These are phyloP conservation scores for Xanthia togata DNA, from an alignment of 2,888 invertebrate species.

Conservation along the genomic window DNA sequence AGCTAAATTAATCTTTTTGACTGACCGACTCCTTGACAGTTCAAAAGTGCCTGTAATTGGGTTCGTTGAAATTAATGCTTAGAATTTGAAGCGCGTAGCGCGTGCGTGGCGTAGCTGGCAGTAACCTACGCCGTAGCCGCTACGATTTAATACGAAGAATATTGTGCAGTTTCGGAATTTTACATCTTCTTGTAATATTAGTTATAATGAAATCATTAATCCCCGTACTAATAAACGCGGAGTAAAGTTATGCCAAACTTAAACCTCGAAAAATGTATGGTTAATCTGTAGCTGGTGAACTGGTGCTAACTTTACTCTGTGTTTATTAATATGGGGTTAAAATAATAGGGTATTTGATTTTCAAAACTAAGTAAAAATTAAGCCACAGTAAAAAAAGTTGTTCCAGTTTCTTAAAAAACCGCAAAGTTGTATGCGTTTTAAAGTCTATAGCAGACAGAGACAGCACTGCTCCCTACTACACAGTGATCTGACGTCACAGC, in stretches of 20 bases:
- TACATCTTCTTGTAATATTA: neutral
- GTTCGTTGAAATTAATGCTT: neutral
- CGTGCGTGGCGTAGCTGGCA: neutral
- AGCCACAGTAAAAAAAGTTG: neutral
- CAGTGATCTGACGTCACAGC: neutral
- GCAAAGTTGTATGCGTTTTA: neutral
- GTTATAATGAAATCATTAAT: neutral
- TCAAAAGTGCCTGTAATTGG: neutral
- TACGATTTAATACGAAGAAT: neutral
- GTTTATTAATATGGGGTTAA: neutral
- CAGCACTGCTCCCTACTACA: no score
- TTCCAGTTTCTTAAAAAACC: neutral
- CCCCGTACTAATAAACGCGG: neutral
- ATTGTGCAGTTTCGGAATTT: no score
- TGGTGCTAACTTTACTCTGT: no score
- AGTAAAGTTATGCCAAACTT: neutral
- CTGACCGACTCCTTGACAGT: neutral
- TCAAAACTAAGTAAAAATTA: neutral
- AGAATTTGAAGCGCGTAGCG: neutral
- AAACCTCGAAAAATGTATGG: neutral
- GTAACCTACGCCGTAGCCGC: slow-evolving; percentile 11
- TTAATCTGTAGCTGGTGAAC: no score
- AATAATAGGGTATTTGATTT: neutral
- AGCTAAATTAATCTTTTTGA: no score
- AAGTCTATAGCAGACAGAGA: neutral